Percentiles rank a stretch among this genome's conserved stretches.
phyloP scores from a whole-genome alignment of 2,113 vertebrate genomes.

The Capra hircus region DNA sequence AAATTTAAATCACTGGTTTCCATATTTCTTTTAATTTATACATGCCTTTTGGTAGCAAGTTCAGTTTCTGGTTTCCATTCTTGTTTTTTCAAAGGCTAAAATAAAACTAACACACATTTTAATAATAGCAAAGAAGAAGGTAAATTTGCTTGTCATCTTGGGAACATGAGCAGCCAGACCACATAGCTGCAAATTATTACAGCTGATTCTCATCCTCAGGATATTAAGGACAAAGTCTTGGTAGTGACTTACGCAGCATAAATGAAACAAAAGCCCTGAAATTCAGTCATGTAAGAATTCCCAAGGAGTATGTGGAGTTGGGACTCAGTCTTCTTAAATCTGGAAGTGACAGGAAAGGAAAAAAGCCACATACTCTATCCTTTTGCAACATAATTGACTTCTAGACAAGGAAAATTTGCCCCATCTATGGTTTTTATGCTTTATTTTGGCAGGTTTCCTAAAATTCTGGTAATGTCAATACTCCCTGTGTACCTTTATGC shows the following conservation, averaged over 20 bases:
- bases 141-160: conserved; percentile 21
- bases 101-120: neutral
- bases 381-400: conserved; percentile 5
- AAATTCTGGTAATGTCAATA: neutral
- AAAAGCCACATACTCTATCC: neutral
- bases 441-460: conserved; percentile 37
- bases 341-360: neutral
- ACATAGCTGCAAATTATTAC: neutral
- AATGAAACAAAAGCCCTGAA: conserved; percentile 26
- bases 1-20: conserved; percentile 35
- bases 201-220: neutral
- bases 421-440: neutral
- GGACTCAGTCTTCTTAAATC: neutral
- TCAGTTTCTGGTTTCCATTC: neutral
- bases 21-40: conserved; percentile 34
- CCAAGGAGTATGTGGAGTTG: neutral
- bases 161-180: neutral
- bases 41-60: conserved; percentile 35
- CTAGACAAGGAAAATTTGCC: conserved; percentile 15
- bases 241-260: neutral
- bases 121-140: conserved; percentile 40
- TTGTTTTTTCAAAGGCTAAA: conserved; percentile 5
- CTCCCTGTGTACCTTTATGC: neutral
- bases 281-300: neutral
- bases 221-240: conserved; percentile 9